Conservation (phyloP, 2,113 vertebrate genomes). For the Budorcas taxicolor region DNA sequence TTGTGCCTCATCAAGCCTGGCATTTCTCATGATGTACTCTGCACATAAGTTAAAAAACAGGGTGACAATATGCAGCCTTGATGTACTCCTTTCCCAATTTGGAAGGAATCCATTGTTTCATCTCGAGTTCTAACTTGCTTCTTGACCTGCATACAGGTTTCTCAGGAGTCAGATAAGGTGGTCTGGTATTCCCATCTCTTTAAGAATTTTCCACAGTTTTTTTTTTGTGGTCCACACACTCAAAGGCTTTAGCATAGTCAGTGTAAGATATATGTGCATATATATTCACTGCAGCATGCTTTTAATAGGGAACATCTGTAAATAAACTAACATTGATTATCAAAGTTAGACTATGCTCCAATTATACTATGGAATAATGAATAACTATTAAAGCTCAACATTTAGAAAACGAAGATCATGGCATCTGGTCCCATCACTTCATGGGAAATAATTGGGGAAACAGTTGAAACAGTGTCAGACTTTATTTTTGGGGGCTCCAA, state of each 20-base stretch:
- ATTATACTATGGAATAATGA: not conserved
- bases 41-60: not conserved
- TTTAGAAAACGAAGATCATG: too few relatives aligned
- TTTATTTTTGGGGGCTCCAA: too few relatives aligned
- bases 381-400: not conserved
- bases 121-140: not conserved
- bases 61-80: not conserved
- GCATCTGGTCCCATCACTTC: too few relatives aligned
- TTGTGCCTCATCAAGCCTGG: not conserved
- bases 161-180: not conserved
- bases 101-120: not conserved
- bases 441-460: too few relatives aligned
- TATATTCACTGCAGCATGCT: not conserved
- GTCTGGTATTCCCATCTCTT: not conserved
- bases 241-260: not conserved
- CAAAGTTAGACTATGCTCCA: not conserved
- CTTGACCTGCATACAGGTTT: not conserved
- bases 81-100: not conserved
- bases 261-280: not conserved
- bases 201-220: not conserved
- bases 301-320: not conserved
- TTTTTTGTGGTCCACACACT: not conserved
- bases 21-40: not conserved
- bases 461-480: too few relatives aligned
- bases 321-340: not conserved